Evolutionary conservation across 1,140 invertebrate genomes (phyloP).

Genomic region (Alviniconcha marisindica): DNA sequence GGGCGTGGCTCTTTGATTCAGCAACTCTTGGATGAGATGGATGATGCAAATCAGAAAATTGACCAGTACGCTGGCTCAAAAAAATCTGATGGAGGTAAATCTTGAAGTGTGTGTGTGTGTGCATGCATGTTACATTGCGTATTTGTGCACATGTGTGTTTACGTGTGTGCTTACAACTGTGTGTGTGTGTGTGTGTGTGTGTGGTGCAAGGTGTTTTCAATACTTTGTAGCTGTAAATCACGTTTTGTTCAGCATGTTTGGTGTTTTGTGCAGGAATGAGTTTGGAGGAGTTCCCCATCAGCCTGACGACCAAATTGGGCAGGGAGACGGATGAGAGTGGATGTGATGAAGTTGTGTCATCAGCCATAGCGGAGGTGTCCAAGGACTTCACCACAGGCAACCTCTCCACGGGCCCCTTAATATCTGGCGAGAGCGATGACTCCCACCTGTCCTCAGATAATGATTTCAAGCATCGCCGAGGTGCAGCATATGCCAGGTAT

Average conservation of each 20-base stretch:
- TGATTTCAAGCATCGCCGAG: conserved; percentile 32
- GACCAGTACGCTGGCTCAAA: background rate
- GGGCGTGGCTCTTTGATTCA: conserved; percentile 22
- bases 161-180: background rate
- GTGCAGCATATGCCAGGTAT: conserved; percentile 42
- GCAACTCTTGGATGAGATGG: conserved; percentile 21
- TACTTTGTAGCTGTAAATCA: no score
- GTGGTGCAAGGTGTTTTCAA: background rate
- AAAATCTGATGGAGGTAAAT: background rate
- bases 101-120: background rate
- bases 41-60: conserved; percentile 35
- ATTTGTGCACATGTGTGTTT: background rate
- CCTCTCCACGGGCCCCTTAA: conserved; percentile 6
- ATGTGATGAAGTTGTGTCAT: conserved; percentile 44
- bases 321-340: conserved; percentile 26
- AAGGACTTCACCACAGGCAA: conserved; percentile 51
- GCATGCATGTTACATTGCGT: background rate
- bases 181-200: conserved; percentile 13
- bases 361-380: conserved; percentile 53
- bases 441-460: conserved; percentile 48
- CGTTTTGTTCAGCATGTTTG: no score
- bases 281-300: conserved; percentile 43
- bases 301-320: background rate
- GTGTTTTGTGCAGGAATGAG: conserved; percentile 44
- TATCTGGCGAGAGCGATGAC: conserved; percentile 49